Evolutionary conservation across 1,140 invertebrate species (phyloP).

Genomic region (Oryctes rhinoceros): DNA sequence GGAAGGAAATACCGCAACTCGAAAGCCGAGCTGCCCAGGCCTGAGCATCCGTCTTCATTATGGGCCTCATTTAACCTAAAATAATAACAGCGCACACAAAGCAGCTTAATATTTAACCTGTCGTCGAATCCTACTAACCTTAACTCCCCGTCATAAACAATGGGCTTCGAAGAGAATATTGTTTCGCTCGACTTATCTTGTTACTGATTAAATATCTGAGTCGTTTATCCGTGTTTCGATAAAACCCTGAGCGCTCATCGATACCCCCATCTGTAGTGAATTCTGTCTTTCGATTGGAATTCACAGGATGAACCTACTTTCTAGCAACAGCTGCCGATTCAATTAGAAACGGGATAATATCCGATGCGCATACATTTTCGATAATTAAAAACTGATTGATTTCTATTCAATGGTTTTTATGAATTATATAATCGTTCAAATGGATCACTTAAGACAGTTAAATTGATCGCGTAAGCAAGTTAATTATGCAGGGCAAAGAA

Average conservation of each 20-base stretch:
- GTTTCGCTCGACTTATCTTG: constrained; percentile 27
- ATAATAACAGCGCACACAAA: constrained; percentile 51
- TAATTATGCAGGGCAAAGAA: no score
- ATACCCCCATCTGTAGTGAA: not conserved
- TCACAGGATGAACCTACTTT: not conserved
- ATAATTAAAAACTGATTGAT: no score
- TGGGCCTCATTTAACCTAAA: constrained; percentile 49
- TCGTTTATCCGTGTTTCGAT: constrained; percentile 26
- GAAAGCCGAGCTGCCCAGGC: constrained; percentile 42
- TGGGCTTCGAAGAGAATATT: constrained; percentile 33
- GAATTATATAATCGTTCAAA: no score
- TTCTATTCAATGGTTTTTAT: no score
- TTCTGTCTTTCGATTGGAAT: not conserved
- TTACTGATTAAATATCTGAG: constrained; percentile 29
- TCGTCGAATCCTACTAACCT: constrained; percentile 39
- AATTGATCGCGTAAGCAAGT: no score
- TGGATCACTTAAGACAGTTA: no score
- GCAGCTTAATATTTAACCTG: constrained; percentile 50
- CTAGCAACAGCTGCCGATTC: not conserved
- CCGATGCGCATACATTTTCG: no score
- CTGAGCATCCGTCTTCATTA: constrained; percentile 50
- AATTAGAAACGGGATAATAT: no score
- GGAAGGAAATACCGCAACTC: constrained; percentile 47
- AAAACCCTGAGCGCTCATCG: not conserved
- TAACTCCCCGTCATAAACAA: constrained; percentile 40